Percentiles rank a stretch among this genome's conserved stretches.
These are phyloP conservation scores for Macquaria ambigua DNA, from an alignment of 2,113 vertebrate genomes.

Conservation along the genomic window DNA sequence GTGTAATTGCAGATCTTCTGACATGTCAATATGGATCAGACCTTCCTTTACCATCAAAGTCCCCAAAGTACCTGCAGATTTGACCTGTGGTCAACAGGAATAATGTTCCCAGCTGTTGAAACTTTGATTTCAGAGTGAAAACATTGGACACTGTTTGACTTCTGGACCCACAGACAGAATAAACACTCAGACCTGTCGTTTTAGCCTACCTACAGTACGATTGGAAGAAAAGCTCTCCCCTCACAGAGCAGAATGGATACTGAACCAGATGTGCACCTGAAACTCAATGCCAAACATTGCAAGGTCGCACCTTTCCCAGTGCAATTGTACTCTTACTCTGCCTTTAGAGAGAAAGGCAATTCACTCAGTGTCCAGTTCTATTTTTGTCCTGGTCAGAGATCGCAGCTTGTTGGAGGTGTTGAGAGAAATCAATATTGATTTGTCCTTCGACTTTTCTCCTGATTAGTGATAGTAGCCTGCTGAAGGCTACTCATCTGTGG, in stretches of 20 bases:
- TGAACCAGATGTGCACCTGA: background rate
- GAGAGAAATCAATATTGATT: slow-evolving; percentile 30
- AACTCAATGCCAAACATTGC: background rate
- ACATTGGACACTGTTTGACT: background rate
- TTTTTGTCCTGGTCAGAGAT: slow-evolving; percentile 22
- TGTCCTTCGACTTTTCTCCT: slow-evolving; percentile 26
- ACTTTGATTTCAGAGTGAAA: background rate
- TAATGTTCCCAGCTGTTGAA: background rate
- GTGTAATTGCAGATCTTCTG: background rate
- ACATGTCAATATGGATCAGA: background rate
- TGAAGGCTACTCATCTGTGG: slow-evolving; percentile 22
- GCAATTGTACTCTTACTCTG: background rate
- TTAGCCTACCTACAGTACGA: background rate
- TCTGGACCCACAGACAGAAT: background rate
- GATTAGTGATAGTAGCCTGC: slow-evolving; percentile 15
- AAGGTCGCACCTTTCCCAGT: background rate
- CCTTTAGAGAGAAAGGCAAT: background rate
- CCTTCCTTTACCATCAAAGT: background rate
- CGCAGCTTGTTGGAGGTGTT: slow-evolving; percentile 8
- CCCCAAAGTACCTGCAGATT: background rate
- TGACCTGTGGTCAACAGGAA: background rate
- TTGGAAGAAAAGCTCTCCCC: background rate
- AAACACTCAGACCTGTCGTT: background rate
- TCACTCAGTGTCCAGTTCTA: slow-evolving; percentile 1
- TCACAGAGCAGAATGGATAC: background rate